Percentiles rank a stretch among this genome's conserved stretches.
phyloP scores from a whole-genome alignment of 2,888 invertebrate genomes.

The Nebria brevicollis region DNA sequence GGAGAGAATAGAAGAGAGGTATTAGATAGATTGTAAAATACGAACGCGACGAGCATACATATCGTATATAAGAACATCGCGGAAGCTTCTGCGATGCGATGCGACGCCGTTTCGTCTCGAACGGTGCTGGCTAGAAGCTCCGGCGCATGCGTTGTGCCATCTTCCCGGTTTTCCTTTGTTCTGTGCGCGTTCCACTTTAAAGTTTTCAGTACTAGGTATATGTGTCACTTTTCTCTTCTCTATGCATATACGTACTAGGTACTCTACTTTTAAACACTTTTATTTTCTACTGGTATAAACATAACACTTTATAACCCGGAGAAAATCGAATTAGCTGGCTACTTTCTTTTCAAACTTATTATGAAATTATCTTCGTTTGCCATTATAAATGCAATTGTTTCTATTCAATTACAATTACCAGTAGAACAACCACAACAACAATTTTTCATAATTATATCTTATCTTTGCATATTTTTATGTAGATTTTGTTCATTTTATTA shows the following conservation, averaged over 20 bases:
- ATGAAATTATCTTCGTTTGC: neutral
- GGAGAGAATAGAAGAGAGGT: neutral
- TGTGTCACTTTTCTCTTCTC: constrained; percentile 30
- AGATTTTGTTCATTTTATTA: neutral
- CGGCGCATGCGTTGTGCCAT: constrained; percentile 22
- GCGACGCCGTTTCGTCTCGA: constrained; percentile 12
- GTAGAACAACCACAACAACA: neutral
- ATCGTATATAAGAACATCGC: neutral
- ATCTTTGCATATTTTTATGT: neutral
- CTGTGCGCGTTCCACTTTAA: constrained; percentile 39
- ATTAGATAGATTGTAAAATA: constrained; percentile 17
- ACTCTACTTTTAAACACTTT: constrained; percentile 43
- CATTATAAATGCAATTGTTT: neutral
- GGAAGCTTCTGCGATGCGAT: neutral
- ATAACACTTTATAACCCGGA: constrained; percentile 1
- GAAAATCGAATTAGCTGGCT: neutral
- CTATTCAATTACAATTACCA: neutral
- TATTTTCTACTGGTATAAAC: constrained; percentile 34
- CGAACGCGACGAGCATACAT: constrained; percentile 5
- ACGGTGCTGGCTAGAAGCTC: neutral
- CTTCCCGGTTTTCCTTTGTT: constrained; percentile 33
- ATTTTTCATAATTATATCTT: neutral
- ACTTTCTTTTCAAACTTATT: neutral
- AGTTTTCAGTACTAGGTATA: constrained; percentile 38
- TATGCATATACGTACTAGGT: constrained; percentile 12